Evolutionary conservation across 1,140 invertebrate genomes (phyloP).

Genomic region (Drosophila triauraria): DNA sequence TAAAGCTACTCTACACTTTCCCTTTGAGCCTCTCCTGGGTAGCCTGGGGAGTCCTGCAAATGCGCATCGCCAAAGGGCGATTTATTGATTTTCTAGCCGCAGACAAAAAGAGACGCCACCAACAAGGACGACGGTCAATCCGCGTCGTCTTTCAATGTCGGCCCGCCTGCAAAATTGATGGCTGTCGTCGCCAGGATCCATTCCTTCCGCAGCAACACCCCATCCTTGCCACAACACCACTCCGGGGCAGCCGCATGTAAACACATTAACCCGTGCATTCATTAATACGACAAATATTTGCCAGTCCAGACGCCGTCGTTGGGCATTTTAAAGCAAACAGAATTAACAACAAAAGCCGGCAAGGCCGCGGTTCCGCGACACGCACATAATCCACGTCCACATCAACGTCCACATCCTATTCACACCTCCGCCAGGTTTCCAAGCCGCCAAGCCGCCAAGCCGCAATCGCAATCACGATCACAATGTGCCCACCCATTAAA

Average conservation of each 20-base stretch:
- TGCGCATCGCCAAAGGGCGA: slow-evolving; percentile 20
- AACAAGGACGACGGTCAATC: slow-evolving; percentile 5
- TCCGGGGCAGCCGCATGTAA: slow-evolving; percentile 55
- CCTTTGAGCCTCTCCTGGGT: neutral
- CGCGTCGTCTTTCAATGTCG: slow-evolving; percentile 56
- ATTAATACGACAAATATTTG: slow-evolving; percentile 81
- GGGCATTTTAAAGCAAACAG: slow-evolving; percentile 77
- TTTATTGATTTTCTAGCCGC: slow-evolving; percentile 65
- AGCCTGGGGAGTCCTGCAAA: neutral
- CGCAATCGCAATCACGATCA: slow-evolving; percentile 43
- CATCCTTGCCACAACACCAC: neutral
- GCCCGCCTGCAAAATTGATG: slow-evolving; percentile 57
- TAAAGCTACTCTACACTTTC: slow-evolving; percentile 5
- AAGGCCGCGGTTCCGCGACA: slow-evolving; percentile 44
- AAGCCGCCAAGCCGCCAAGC: no score
- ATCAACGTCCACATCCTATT: neutral
- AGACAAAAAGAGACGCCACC: slow-evolving; percentile 11
- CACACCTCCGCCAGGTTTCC: slow-evolving; percentile 8
- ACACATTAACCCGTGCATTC: slow-evolving; percentile 82
- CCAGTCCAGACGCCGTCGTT: slow-evolving; percentile 55
- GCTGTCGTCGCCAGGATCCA: slow-evolving; percentile 38
- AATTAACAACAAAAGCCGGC: slow-evolving; percentile 81
- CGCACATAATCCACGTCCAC: slow-evolving; percentile 45
- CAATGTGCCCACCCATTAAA: slow-evolving; percentile 50
- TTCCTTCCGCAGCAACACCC: neutral